Evolutionary conservation across 2,113 vertebrate genomes (phyloP).

Genomic region (Cebus imitator): DNA sequence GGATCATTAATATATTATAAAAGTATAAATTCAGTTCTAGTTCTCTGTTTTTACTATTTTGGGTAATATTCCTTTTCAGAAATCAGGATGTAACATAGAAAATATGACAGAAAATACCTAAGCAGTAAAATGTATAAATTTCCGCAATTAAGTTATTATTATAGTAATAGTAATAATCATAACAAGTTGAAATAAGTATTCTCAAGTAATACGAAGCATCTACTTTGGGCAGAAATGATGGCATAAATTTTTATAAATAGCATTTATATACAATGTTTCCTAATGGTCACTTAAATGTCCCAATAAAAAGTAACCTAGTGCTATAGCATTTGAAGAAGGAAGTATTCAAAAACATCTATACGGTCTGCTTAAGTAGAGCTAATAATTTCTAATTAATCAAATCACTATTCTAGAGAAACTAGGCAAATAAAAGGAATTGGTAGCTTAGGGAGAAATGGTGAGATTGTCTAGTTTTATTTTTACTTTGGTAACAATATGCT

Average conservation of each 20-base stretch:
- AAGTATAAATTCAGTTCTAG: background rate
- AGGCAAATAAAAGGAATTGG: background rate
- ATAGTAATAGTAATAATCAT: background rate
- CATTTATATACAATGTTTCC: background rate
- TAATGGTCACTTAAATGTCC: background rate
- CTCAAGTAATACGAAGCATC: background rate
- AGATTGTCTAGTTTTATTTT: background rate
- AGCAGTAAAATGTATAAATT: background rate
- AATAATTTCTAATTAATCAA: constrained; percentile 4
- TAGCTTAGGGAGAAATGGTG: background rate
- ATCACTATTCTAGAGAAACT: background rate
- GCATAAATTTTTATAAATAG: background rate
- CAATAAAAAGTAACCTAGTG: background rate
- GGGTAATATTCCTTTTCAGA: background rate
- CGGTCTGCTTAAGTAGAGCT: background rate
- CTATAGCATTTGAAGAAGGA: background rate
- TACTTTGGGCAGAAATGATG: background rate
- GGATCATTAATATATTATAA: background rate
- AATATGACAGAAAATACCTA: background rate
- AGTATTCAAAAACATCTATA: background rate
- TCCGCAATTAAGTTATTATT: background rate
- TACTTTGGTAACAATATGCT: background rate
- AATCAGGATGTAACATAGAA: background rate
- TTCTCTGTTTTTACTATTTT: background rate
- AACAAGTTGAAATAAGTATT: background rate